Conservation (phyloP, 2,797 vertebrate species). For the Streptopelia turtur region DNA sequence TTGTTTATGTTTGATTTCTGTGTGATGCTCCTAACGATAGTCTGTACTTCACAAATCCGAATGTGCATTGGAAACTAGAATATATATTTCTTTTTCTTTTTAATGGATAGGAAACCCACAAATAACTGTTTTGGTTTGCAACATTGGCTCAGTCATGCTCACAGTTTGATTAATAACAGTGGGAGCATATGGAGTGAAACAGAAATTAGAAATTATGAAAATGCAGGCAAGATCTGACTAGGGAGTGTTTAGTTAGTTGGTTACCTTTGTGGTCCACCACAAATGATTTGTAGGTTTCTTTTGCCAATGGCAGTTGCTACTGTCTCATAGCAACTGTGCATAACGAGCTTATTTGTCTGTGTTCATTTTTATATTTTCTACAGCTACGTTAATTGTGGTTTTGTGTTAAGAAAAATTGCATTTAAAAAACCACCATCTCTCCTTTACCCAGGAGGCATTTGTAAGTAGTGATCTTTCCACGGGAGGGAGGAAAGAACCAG, state of each 20-base stretch:
- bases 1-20: not conserved
- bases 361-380: not conserved
- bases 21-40: not conserved
- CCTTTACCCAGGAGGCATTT: not conserved
- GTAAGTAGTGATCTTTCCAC: not conserved
- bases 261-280: not conserved
- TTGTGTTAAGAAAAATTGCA: not conserved
- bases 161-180: slow-evolving; percentile 25
- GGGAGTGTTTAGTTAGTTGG: fast-evolving
- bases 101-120: not conserved
- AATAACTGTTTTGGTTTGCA: not conserved
- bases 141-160: not conserved
- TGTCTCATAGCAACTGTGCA: not conserved
- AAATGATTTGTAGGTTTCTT: not conserved
- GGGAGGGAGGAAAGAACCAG: not conserved
- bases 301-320: not conserved
- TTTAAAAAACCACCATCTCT: not conserved
- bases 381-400: not conserved
- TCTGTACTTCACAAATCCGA: not conserved
- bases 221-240: not conserved
- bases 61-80: not conserved
- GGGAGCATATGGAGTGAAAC: not conserved
- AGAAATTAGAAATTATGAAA: not conserved
- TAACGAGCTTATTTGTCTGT: not conserved
- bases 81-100: not conserved